Conservation (phyloP, 2,113 vertebrate species). For the Manacus vitellinus region DNA sequence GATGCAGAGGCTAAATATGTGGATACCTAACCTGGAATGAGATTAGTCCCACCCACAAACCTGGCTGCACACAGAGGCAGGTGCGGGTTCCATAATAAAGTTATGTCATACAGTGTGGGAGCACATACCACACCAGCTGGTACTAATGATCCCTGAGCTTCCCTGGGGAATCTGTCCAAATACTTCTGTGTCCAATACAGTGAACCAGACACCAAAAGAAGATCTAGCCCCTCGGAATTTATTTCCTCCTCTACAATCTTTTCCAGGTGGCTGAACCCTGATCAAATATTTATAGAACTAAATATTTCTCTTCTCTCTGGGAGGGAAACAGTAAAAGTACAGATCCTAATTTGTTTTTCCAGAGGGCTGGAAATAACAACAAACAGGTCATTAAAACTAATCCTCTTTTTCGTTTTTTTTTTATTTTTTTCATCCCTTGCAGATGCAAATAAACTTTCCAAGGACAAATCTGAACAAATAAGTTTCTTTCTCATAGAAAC, state of each 20-base stretch:
- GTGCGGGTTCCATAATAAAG: background rate
- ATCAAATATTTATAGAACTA: slow-evolving; percentile 46
- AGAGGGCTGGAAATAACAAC: slow-evolving; percentile 4
- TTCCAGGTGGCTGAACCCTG: slow-evolving; percentile 45
- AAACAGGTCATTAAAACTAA: slow-evolving; percentile 47
- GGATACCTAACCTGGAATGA: background rate
- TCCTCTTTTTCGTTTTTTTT: background rate
- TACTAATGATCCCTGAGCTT: background rate
- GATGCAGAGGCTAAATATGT: background rate
- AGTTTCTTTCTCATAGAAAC: background rate
- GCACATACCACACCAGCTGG: background rate
- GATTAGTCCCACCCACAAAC: background rate
- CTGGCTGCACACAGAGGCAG: background rate
- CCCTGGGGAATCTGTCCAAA: background rate
- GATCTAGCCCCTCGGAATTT: slow-evolving; percentile 7
- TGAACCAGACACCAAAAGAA: background rate
- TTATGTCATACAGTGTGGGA: background rate
- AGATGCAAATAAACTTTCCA: slow-evolving; percentile 13
- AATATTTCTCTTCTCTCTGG: slow-evolving; percentile 45
- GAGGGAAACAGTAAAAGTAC: slow-evolving; percentile 55
- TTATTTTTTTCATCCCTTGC: background rate
- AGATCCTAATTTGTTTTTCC: slow-evolving; percentile 43
- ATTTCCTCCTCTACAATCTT: slow-evolving; percentile 22
- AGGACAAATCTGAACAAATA: background rate
- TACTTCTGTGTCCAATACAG: background rate